Evolutionary conservation across 1,140 invertebrate species (phyloP).

Genomic region (Sinella curviseta): DNA sequence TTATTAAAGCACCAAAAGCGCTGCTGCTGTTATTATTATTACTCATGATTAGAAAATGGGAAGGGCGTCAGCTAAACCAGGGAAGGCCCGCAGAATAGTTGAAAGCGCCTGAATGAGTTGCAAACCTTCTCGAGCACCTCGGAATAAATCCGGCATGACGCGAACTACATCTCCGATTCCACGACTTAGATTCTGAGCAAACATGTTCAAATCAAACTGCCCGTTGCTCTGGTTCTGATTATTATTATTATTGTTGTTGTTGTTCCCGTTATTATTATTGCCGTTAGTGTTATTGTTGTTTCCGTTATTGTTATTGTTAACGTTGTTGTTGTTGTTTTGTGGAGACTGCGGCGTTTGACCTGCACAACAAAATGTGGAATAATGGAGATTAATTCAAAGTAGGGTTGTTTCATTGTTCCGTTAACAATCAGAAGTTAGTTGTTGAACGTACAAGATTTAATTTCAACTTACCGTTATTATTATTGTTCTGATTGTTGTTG

Average conservation of each 20-base stretch:
- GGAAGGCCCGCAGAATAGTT: neutral
- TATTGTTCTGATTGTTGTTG: too few species aligned
- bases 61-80: neutral
- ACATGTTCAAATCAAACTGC: neutral
- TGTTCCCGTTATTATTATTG: neutral
- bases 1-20: too few species aligned
- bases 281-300: neutral
- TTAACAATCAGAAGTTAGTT: neutral
- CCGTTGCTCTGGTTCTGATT: neutral
- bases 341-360: too few species aligned
- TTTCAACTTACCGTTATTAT: constrained; percentile 19
- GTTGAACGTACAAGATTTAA: too few species aligned
- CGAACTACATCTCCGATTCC: constrained; percentile 11
- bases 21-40: too few species aligned
- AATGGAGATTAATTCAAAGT: neutral
- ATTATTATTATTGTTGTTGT: neutral
- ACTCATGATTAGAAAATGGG: too few species aligned
- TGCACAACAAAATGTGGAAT: neutral
- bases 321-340: too few species aligned
- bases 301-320: neutral
- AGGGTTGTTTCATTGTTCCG: too few species aligned
- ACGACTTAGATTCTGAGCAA: neutral
- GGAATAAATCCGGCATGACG: constrained; percentile 10
- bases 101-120: constrained; percentile 21
- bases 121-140: constrained; percentile 21